Evolutionary conservation across 2,888 invertebrate genomes (phyloP).

Genomic region (Thymelicus lineola): DNA sequence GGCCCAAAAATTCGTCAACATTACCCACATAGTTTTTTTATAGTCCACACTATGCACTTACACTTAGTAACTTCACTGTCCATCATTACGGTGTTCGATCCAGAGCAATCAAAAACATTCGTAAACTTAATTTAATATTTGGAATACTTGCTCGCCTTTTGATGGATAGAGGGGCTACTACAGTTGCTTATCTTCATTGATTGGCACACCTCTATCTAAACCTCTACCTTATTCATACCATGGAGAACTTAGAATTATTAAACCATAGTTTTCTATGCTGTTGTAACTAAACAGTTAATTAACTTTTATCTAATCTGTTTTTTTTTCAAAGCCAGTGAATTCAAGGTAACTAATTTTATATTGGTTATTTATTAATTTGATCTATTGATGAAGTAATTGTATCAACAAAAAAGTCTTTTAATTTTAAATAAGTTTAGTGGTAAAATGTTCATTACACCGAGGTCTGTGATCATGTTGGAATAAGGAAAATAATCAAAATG

Average conservation of each 20-base stretch:
- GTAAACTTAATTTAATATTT: neutral
- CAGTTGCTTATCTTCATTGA: constrained; percentile 68
- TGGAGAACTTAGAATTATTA: constrained; percentile 65
- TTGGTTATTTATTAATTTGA: constrained; percentile 15
- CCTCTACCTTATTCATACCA: constrained; percentile 68
- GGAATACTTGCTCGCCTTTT: constrained; percentile 35
- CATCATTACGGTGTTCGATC: constrained; percentile 50
- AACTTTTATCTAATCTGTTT: constrained; percentile 69
- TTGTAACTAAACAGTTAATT: constrained; percentile 81
- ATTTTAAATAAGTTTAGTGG: neutral
- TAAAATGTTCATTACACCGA: neutral
- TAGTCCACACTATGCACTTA: constrained; percentile 59
- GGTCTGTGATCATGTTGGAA: neutral
- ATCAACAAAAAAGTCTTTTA: neutral
- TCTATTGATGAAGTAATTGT: neutral
- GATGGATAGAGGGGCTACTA: constrained; percentile 60
- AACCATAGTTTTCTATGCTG: constrained; percentile 68
- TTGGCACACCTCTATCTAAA: constrained; percentile 70
- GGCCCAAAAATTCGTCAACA: constrained; percentile 22
- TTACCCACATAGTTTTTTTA: constrained; percentile 29
- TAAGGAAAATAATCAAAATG: neutral
- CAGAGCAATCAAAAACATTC: neutral
- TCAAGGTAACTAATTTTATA: constrained; percentile 54
- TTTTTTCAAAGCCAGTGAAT: constrained; percentile 49
- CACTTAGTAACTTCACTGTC: constrained; percentile 56